These are phyloP conservation scores for Spilogale gracilis DNA, from an alignment of 2,113 vertebrate genomes.

Conservation along the genomic window DNA sequence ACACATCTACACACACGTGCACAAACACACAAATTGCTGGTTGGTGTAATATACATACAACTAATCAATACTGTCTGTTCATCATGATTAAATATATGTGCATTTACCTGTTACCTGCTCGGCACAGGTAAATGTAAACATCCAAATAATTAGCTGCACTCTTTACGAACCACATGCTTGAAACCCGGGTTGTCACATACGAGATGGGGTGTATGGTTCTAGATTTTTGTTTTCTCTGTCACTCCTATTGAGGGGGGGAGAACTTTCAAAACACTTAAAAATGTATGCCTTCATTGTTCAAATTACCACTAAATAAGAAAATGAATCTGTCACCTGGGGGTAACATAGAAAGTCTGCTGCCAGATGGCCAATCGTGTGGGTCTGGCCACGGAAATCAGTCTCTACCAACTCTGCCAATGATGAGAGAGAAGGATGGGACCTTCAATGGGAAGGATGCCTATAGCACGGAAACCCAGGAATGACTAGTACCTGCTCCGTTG, in stretches of 20 bases:
- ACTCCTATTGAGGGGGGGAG: neutral
- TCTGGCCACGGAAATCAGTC: neutral
- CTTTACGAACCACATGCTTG: neutral
- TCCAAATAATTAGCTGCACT: neutral
- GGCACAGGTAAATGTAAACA: too few relatives aligned
- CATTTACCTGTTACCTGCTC: neutral
- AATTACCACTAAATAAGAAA: neutral
- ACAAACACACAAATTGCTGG: neutral
- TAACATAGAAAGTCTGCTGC: neutral
- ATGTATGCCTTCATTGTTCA: neutral
- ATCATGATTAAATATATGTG: neutral
- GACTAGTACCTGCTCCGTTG: fast-evolving
- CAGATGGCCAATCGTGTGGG: neutral
- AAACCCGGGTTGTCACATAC: neutral
- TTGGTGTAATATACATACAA: neutral
- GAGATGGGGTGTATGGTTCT: neutral
- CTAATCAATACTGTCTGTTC: neutral
- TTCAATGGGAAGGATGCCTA: neutral
- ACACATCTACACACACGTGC: too few relatives aligned
- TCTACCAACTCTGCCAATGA: neutral
- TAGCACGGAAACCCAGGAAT: neutral
- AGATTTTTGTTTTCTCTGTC: neutral
- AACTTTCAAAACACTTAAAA: neutral
- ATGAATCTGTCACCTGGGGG: neutral
- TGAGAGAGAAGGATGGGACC: neutral